These are phyloP conservation scores for Eidolon helvum DNA, from an alignment of 2,113 vertebrate species.

Conservation along the genomic window DNA sequence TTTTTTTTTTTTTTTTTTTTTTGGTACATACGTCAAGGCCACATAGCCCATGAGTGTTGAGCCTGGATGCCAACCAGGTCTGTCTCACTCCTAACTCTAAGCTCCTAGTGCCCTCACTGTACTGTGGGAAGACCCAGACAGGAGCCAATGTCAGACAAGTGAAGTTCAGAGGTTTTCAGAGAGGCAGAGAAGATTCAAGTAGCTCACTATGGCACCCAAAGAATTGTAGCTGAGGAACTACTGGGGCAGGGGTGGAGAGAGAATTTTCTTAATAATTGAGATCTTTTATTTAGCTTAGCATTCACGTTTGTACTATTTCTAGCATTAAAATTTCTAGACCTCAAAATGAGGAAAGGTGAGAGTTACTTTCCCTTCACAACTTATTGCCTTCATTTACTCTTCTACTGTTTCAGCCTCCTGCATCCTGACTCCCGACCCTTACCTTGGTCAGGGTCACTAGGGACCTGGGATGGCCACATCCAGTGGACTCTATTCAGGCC, in stretches of 20 bases:
- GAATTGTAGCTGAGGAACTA: background rate
- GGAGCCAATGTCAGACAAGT: background rate
- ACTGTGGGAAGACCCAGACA: background rate
- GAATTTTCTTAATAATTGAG: background rate
- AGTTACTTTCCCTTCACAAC: conserved; percentile 53
- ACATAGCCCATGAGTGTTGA: background rate
- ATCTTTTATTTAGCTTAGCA: background rate
- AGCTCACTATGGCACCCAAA: background rate
- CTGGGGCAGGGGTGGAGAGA: background rate
- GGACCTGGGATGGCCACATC: too few species aligned
- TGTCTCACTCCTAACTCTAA: background rate
- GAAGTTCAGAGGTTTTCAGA: background rate
- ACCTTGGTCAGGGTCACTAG: background rate
- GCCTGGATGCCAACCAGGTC: background rate
- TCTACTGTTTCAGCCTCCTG: background rate
- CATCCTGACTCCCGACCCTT: background rate
- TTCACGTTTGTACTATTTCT: conserved; percentile 28
- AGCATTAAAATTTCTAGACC: conserved; percentile 39
- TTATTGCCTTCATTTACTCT: background rate
- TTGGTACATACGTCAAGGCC: background rate
- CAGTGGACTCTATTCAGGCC: background rate
- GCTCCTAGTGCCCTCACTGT: background rate
- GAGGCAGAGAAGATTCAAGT: background rate
- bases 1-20: background rate
- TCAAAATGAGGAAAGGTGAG: conserved; percentile 51